These are phyloP conservation scores for Drosophila pseudotalamancana DNA, from an alignment of 2,888 invertebrate genomes.

Conservation along the genomic window DNA sequence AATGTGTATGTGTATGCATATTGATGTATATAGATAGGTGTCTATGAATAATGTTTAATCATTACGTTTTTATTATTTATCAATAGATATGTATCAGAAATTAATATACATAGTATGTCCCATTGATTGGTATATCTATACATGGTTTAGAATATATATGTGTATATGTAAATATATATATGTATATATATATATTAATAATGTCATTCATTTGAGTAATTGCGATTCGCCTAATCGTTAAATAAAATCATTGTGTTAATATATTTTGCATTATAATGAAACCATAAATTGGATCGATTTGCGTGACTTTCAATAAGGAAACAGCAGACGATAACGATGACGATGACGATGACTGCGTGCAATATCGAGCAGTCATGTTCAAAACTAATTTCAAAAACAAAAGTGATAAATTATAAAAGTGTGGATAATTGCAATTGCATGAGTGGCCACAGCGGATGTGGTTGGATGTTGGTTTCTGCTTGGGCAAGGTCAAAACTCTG, in stretches of 20 bases:
- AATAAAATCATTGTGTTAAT: constrained; percentile 6
- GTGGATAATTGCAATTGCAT: constrained; percentile 50
- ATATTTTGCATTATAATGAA: constrained; percentile 10
- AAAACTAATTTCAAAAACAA: constrained; percentile 29
- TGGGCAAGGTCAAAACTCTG: constrained; percentile 45
- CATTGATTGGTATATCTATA: no score
- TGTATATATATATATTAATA: not conserved
- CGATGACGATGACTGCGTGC: constrained; percentile 34
- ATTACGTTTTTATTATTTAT: no score
- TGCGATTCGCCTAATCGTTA: constrained; percentile 10
- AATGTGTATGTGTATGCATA: no score
- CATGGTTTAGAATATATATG: not conserved
- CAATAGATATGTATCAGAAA: no score
- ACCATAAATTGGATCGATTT: constrained; percentile 26
- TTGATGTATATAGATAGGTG: no score
- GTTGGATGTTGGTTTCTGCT: constrained; percentile 6
- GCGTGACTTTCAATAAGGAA: constrained; percentile 52
- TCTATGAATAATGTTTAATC: no score
- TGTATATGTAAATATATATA: not conserved
- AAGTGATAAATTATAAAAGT: constrained; percentile 38
- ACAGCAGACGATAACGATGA: constrained; percentile 14
- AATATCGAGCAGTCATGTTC: constrained; percentile 61
- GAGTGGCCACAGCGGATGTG: constrained; percentile 56
- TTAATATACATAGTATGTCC: no score
- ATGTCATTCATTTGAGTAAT: constrained; percentile 1